Percentiles rank a stretch among this genome's conserved stretches.
phyloP scores from a whole-genome alignment of 53 echinoderm and acorn worm species.

The Zoroaster sp. region DNA sequence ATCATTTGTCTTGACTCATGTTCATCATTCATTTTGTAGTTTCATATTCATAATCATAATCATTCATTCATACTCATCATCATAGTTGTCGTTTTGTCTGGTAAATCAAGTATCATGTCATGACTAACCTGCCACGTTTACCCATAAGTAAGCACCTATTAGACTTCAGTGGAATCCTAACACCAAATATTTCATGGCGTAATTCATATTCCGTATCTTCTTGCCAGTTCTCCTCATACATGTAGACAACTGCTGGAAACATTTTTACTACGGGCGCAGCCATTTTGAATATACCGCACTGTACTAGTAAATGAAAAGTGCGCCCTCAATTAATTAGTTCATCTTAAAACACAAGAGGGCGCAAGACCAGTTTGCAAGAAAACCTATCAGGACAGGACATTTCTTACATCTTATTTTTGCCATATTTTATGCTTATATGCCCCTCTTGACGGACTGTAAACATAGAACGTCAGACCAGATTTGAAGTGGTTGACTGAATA shows the following conservation, averaged over 20 bases:
- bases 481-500: no score
- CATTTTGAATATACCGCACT: conserved; percentile 44
- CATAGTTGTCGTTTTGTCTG: no score
- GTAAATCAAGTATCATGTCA: no score
- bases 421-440: no score
- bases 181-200: background rate
- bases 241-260: conserved; percentile 43
- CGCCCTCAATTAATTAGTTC: background rate
- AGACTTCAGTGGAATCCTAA: background rate
- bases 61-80: no score
- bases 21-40: no score
- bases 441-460: no score
- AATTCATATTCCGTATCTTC: background rate
- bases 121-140: conserved; percentile 49
- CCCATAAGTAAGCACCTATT: conserved; percentile 56
- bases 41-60: no score
- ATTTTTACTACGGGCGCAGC: conserved; percentile 58
- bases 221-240: background rate
- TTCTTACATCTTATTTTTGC: no score
- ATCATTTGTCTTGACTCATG: no score
- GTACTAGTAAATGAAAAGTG: background rate
- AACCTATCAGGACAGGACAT: no score
- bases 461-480: no score
- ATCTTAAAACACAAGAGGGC: background rate
- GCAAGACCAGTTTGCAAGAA: background rate